phyloP scores from a whole-genome alignment of 2,113 vertebrate genomes.

The Ictidomys tridecemlineatus region DNA sequence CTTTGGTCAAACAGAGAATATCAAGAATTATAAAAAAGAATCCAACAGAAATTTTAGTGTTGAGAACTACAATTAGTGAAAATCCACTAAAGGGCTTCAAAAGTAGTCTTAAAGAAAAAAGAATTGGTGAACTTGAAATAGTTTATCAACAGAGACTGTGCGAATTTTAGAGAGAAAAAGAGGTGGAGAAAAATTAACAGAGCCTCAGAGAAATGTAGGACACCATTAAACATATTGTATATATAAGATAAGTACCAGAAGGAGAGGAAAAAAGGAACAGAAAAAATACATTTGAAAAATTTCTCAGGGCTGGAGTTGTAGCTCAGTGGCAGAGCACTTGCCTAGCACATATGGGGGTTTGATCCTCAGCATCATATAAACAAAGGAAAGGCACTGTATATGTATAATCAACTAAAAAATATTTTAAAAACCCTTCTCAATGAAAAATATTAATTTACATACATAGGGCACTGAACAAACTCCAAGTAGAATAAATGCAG shows the following conservation, averaged over 20 bases:
- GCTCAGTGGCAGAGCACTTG: too few species aligned
- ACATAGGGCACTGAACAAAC: not conserved
- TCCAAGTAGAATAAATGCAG: not conserved
- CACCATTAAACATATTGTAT: constrained; percentile 19
- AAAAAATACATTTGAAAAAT: not conserved
- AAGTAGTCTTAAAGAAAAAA: constrained; percentile 18
- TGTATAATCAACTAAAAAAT: too few species aligned
- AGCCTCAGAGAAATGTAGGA: constrained; percentile 25
- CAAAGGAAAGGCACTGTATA: too few species aligned
- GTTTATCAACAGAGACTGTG: not conserved
- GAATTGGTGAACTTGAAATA: constrained; percentile 22
- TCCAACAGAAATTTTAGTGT: not conserved
- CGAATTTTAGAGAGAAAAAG: not conserved
- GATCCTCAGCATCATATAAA: too few species aligned
- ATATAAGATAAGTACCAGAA: constrained; percentile 30
- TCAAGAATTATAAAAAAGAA: constrained; percentile 41
- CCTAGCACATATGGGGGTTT: too few species aligned
- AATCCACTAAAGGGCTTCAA: constrained; percentile 14
- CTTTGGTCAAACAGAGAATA: not conserved
- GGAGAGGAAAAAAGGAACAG: not conserved
- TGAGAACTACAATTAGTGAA: not conserved
- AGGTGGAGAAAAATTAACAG: constrained; percentile 16
- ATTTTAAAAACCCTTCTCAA: not conserved
- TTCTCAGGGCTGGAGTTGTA: not conserved
- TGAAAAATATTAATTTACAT: constrained; percentile 33